Percentiles rank a stretch among this genome's conserved stretches.
Conservation (phyloP, 92 coral and sea anemone species). For the Scolanthus callimorphus region DNA sequence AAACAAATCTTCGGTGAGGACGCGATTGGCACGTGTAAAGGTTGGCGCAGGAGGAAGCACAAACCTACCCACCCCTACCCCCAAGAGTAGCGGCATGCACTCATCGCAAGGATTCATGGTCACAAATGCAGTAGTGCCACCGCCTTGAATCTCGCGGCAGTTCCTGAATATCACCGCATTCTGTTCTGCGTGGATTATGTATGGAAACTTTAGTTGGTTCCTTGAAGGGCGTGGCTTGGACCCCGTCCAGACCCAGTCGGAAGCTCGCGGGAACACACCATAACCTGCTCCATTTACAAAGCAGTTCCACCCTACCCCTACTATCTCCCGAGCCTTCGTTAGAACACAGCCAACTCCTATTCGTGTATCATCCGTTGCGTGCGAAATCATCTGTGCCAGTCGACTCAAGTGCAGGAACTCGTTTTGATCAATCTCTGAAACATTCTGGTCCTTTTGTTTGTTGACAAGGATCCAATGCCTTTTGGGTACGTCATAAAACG, state of each 20-base stretch:
- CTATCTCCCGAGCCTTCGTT: constrained; percentile 14
- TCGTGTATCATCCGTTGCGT: constrained; percentile 38
- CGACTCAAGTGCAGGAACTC: constrained; percentile 17
- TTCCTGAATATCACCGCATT: constrained; percentile 45
- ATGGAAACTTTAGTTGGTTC: constrained; percentile 23
- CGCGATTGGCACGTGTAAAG: background rate
- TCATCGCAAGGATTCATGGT: constrained; percentile 52
- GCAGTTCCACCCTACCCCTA: constrained; percentile 46
- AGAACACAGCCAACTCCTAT: constrained; percentile 39
- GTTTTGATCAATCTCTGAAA: background rate
- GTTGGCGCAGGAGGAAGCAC: constrained; percentile 8
- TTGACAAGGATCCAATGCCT: no score
- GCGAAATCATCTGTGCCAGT: constrained; percentile 28
- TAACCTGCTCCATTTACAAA: constrained; percentile 31
- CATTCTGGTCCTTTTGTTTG: background rate
- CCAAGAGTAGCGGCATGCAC: constrained; percentile 26
- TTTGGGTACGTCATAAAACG: background rate
- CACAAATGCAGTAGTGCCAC: constrained; percentile 20
- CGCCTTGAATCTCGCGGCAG: constrained; percentile 2
- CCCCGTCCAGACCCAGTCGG: background rate
- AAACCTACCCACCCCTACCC: constrained; percentile 19
- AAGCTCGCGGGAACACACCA: constrained; percentile 29
- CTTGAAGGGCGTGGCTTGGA: background rate
- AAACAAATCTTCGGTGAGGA: background rate
- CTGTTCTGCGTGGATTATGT: constrained; percentile 52